A percentile compares a stretch with the other conserved stretches of the same genome.
Evolutionary conservation across 1,140 invertebrate genomes (phyloP).

Genomic region (Pemphigus obesinymphae): DNA sequence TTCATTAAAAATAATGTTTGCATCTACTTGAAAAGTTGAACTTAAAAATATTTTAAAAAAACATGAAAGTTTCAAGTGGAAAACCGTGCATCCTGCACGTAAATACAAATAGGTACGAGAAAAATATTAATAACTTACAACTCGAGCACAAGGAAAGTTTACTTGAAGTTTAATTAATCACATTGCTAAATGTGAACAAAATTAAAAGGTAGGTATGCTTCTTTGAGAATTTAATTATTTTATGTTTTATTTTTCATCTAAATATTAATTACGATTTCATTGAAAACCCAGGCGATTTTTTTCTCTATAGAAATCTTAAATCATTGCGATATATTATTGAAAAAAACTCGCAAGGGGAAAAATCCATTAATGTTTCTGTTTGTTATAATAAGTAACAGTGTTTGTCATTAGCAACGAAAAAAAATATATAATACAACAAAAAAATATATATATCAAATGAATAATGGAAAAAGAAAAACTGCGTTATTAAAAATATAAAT

Average conservation of each 20-base stretch:
- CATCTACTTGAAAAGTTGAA: slow-evolving; percentile 23
- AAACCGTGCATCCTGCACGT: slow-evolving; percentile 4
- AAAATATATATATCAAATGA: slow-evolving; percentile 7
- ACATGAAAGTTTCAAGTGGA: slow-evolving; percentile 30
- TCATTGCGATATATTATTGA: slow-evolving; percentile 9
- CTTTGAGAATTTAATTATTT: slow-evolving; percentile 36
- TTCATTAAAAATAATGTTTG: slow-evolving; percentile 31
- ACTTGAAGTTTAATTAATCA: slow-evolving; percentile 36
- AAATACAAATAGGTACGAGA: slow-evolving; percentile 30
- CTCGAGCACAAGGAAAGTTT: slow-evolving; percentile 12
- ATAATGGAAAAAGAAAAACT: slow-evolving; percentile 29
- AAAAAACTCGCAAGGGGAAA: neutral
- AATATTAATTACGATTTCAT: slow-evolving; percentile 35
- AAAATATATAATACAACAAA: neutral
- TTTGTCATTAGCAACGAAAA: slow-evolving; percentile 9
- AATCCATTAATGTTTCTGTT: slow-evolving; percentile 34
- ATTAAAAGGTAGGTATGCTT: slow-evolving; percentile 3
- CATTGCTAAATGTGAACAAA: slow-evolving; percentile 22
- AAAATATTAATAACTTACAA: slow-evolving; percentile 40
- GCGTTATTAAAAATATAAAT: slow-evolving; percentile 28
- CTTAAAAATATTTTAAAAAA: neutral
- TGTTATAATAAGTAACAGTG: slow-evolving; percentile 20
- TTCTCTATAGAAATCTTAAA: neutral
- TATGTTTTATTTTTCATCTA: slow-evolving; percentile 24
- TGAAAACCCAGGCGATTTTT: neutral